Base-by-base conservation (phyloP, 92 coral and sea anemone genomes). In the Palythoa grandis region DNA sequence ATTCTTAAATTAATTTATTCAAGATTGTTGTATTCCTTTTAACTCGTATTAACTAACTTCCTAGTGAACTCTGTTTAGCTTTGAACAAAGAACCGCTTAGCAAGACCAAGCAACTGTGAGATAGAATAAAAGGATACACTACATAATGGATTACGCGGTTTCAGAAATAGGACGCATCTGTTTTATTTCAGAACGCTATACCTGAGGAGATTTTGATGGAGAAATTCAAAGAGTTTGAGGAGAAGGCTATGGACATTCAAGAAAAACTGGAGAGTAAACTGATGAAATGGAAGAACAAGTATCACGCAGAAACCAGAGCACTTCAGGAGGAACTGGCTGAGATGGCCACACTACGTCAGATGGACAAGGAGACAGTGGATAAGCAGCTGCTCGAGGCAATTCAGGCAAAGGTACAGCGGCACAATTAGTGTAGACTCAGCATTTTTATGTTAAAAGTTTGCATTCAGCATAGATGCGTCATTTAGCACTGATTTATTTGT, bases 221-320 rank as follows among this genome's bases (percentile, higher is more conserved):
- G 53, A 93, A 86, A 23, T 68, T 96, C 58, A 98, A 93, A 48
- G 92, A 95, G 66, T 85, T 54, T 84, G 76, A 74, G 38, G 86
- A 92, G 16, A 72, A 97, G 94, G 91, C 92, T 24, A 83, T 88
- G 72, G 95, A 90, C 15, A 89, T 78, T 25, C 93, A 91, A 65
- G 83, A 76, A 38, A 91, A 83, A 79, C 63, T 95, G 83, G 92
- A 97, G 78, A 82, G 80, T 8, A 98, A 97, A 40, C 73, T 97
- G 69, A 86, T 88, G 12, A 96, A 95, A 65, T 89, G 95, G 94
- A 97, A 95, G 75, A 87, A 92, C 48, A 93, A 83, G 95, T 83
- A 77, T 65, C 40, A 17, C 85, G 66, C 63, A 15, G 66, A 39
- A 53, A 80, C 85, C 11, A 66, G 11, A 5, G 40, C 74, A 23